Conservation (phyloP, 2,888 invertebrate species). For the Drosophila cognata region DNA sequence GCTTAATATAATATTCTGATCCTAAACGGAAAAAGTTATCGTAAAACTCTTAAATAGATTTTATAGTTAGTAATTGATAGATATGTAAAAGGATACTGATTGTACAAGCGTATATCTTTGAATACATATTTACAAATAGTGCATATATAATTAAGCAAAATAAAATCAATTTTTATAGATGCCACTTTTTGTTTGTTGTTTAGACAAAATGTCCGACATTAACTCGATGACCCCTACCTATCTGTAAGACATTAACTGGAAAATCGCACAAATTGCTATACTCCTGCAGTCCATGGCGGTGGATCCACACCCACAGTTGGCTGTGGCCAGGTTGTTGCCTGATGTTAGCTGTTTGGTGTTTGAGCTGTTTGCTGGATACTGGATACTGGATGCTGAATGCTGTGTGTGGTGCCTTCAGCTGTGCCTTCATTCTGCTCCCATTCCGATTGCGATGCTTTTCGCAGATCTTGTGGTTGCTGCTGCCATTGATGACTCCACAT, state of each 20-base stretch:
- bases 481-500: slow-evolving; percentile 77
- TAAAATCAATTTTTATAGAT: slow-evolving; percentile 49
- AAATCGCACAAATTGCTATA: slow-evolving; percentile 43
- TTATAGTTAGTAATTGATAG: not conserved
- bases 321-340: slow-evolving; percentile 1
- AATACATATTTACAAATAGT: not conserved
- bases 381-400: not conserved
- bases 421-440: slow-evolving; percentile 33
- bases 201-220: slow-evolving; percentile 36
- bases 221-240: slow-evolving; percentile 22
- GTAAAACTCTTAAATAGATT: not conserved
- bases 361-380: not conserved
- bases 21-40: not conserved
- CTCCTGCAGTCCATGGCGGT: slow-evolving; percentile 3
- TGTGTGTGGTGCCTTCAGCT: not conserved
- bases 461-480: slow-evolving; percentile 45
- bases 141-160: slow-evolving; percentile 40
- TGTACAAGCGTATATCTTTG: not conserved
- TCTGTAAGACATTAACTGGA: slow-evolving; percentile 21
- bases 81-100: not conserved
- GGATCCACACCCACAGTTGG: slow-evolving; percentile 24
- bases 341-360: not conserved
- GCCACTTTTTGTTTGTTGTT: slow-evolving; percentile 28
- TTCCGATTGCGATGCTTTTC: slow-evolving; percentile 29
- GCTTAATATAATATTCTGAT: not conserved